Conservation (phyloP, 2,113 vertebrate species). For the Gymnobelideus leadbeateri region DNA sequence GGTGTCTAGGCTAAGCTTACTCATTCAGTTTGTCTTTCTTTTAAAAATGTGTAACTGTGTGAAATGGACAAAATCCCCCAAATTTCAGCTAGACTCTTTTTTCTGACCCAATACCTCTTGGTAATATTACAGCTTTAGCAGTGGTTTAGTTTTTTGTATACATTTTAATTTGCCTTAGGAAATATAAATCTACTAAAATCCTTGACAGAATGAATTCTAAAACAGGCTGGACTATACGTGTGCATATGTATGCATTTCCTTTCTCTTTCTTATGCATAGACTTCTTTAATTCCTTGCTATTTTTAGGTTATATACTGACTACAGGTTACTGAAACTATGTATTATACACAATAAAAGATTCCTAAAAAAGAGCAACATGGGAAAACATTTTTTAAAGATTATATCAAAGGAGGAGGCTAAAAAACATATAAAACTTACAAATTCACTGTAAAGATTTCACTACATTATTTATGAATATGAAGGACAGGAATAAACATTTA, state of each 20-base stretch:
- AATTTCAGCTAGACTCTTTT: not conserved
- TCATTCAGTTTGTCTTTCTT: not conserved
- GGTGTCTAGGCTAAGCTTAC: not conserved
- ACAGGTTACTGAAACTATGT: slow-evolving; percentile 16
- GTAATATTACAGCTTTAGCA: not conserved
- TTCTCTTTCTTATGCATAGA: slow-evolving; percentile 28
- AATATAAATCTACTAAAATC: not conserved
- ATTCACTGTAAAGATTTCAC: not conserved
- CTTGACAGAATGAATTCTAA: not conserved
- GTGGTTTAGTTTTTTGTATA: not conserved
- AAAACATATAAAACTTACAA: not conserved
- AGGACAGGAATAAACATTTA: slow-evolving; percentile 12
- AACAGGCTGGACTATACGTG: no score
- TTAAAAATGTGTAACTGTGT: not conserved
- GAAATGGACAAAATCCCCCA: not conserved
- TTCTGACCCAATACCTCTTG: not conserved
- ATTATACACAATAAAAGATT: not conserved
- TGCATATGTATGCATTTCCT: not conserved
- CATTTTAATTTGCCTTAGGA: not conserved
- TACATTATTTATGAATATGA: not conserved
- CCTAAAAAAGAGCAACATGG: slow-evolving; percentile 11
- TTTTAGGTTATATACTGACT: slow-evolving; percentile 23
- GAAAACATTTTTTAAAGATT: slow-evolving; percentile 5
- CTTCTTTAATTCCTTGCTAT: slow-evolving; percentile 1
- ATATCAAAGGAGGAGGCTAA: slow-evolving; percentile 8